Evolutionary conservation across 2,888 invertebrate genomes (phyloP).

Genomic region (Campopleginae sp.): DNA sequence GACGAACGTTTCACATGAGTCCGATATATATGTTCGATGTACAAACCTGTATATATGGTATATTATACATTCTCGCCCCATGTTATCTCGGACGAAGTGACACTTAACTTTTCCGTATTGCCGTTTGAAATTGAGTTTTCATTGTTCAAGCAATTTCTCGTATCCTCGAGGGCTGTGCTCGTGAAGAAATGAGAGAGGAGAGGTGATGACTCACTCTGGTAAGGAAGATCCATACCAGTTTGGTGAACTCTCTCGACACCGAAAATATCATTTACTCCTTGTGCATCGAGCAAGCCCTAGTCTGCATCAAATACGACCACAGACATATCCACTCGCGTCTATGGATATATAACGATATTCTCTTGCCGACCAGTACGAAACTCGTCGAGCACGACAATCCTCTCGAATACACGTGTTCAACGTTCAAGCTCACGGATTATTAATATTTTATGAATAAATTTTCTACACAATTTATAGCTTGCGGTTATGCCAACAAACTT

Average conservation of each 20-base stretch:
- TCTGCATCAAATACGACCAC: not conserved
- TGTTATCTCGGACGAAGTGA: constrained; percentile 32
- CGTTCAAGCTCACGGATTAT: constrained; percentile 1
- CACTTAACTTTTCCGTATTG: constrained; percentile 65
- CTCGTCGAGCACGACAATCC: constrained; percentile 4
- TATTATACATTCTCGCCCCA: not conserved
- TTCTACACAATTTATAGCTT: not conserved
- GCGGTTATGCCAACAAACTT: not conserved
- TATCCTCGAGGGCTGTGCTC: constrained; percentile 21
- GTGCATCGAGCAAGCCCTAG: constrained; percentile 2
- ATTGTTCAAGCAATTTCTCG: constrained; percentile 57
- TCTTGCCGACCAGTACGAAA: constrained; percentile 35
- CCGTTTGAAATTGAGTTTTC: constrained; percentile 64
- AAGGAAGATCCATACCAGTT: constrained; percentile 49
- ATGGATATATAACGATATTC: not conserved
- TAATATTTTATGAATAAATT: constrained; percentile 28
- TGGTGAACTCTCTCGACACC: constrained; percentile 48
- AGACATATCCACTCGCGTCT: constrained; percentile 9
- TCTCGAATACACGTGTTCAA: not conserved
- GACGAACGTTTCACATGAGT: not conserved
- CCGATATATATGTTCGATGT: not conserved
- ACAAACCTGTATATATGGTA: not conserved
- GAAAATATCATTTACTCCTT: constrained; percentile 59
- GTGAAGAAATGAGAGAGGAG: not conserved
- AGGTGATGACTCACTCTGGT: constrained; percentile 16